These are phyloP conservation scores for Ophion costatus DNA, from an alignment of 2,888 invertebrate species.

Conservation along the genomic window DNA sequence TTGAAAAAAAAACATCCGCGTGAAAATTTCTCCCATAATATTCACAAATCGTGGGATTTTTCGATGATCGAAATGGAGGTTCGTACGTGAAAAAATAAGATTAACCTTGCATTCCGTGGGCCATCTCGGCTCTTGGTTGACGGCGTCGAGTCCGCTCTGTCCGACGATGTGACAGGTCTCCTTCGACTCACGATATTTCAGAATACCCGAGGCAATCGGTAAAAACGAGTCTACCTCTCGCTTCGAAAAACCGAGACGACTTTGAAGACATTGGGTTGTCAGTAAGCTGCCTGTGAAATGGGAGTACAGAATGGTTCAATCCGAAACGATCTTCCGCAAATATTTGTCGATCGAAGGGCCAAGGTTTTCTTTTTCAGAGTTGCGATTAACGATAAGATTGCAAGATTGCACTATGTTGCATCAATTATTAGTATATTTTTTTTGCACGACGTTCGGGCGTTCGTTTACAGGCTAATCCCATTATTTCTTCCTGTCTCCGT, in stretches of 20 bases:
- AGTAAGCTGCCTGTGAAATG: conserved; percentile 71
- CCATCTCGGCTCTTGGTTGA: conserved; percentile 92
- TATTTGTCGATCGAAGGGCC: neutral
- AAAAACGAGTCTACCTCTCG: conserved; percentile 73
- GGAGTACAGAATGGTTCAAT: neutral
- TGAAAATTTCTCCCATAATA: neutral
- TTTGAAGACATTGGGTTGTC: conserved; percentile 73
- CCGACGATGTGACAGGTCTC: conserved; percentile 72
- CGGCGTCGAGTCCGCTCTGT: conserved; percentile 74
- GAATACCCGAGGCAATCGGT: conserved; percentile 71
- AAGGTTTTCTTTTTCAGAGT: neutral
- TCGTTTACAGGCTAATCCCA: conserved; percentile 61
- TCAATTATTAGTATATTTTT: neutral
- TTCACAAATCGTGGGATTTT: neutral
- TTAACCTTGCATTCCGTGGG: conserved; percentile 94
- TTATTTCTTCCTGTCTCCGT: conserved; percentile 34
- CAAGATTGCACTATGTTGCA: neutral
- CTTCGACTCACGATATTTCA: conserved; percentile 73
- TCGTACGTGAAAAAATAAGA: neutral
- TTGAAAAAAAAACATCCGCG: no score
- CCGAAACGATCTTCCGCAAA: neutral
- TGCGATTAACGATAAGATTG: no score
- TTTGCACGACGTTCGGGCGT: neutral
- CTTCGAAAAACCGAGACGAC: conserved; percentile 71
- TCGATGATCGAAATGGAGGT: neutral